phyloP scores from a whole-genome alignment of 2,113 vertebrate genomes.

The Solenodon paradoxus region DNA sequence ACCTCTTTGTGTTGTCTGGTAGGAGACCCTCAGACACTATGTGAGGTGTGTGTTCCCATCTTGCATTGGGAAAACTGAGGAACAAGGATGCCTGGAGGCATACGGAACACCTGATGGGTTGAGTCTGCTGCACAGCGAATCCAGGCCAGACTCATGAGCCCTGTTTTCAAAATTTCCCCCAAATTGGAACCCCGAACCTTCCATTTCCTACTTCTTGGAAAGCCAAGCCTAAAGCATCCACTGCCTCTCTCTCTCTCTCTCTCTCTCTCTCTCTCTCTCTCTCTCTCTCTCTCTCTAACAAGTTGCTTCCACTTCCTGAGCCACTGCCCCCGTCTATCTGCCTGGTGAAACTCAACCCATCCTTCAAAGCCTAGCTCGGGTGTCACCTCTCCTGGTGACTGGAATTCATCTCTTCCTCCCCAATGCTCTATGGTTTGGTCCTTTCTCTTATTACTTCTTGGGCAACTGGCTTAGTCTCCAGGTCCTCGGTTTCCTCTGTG shows the following conservation, averaged over 20 bases:
- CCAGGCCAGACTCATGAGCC: background rate
- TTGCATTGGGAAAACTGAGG: background rate
- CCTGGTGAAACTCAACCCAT: conserved; percentile 44
- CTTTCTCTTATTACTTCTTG: background rate
- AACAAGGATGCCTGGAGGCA: background rate
- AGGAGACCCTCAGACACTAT: background rate
- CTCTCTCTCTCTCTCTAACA: background rate
- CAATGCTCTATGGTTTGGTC: background rate
- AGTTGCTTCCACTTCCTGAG: conserved; percentile 25
- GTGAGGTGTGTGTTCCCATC: background rate
- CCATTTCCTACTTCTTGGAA: background rate
- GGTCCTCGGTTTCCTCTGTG: background rate
- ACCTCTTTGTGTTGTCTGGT: background rate
- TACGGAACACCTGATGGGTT: background rate
- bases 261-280: background rate
- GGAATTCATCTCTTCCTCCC: background rate
- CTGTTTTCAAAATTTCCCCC: background rate
- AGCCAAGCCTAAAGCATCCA: background rate
- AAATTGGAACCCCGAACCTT: background rate
- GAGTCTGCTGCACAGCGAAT: background rate
- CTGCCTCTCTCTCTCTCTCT: background rate
- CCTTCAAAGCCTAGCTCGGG: conserved; percentile 35
- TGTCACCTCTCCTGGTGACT: background rate
- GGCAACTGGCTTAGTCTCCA: background rate
- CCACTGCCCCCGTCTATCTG: background rate